Conservation (phyloP, 1,140 invertebrate genomes). For the Drosophila sechellia region DNA sequence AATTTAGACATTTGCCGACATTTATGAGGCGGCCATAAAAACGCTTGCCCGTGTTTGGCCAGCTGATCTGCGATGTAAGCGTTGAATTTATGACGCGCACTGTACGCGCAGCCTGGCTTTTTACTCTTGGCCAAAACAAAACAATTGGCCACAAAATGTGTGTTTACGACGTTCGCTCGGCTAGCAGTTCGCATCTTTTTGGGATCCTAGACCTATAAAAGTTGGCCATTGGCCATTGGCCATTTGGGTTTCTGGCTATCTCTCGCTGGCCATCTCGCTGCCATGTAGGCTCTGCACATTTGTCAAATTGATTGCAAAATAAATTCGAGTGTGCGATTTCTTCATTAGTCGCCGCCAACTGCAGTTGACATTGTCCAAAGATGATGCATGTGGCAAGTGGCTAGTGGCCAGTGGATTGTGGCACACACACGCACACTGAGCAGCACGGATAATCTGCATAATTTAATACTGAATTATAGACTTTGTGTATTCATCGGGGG, state of each 20-base stretch:
- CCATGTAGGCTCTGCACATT: conserved; percentile 61
- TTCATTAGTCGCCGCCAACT: conserved; percentile 43
- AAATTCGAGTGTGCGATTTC: conserved; percentile 66
- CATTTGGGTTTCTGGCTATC: conserved; percentile 38
- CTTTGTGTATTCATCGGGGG: conserved; percentile 23
- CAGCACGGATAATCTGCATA: conserved; percentile 68
- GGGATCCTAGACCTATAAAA: conserved; percentile 41
- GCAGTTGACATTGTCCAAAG: conserved; percentile 59
- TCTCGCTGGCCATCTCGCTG: conserved; percentile 35
- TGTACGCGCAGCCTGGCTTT: conserved; percentile 26
- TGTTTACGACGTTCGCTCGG: conserved; percentile 51
- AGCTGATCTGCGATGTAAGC: conserved; percentile 39
- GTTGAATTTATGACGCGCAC: conserved; percentile 50
- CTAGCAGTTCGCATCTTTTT: too few species aligned
- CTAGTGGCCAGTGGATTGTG: conserved; percentile 2
- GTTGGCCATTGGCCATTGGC: conserved; percentile 17
- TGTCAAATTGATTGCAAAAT: conserved; percentile 80
- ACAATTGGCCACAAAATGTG: conserved; percentile 61
- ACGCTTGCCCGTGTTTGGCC: conserved; percentile 46
- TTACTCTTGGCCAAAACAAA: neutral
- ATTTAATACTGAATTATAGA: conserved; percentile 78
- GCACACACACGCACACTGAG: conserved; percentile 3
- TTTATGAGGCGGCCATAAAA: conserved; percentile 43
- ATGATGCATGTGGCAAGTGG: conserved; percentile 66
- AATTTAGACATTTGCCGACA: conserved; percentile 56